Percentiles rank a stretch among this genome's conserved stretches.
Conservation (phyloP, 1,140 invertebrate genomes). For the Danaus melanippus region DNA sequence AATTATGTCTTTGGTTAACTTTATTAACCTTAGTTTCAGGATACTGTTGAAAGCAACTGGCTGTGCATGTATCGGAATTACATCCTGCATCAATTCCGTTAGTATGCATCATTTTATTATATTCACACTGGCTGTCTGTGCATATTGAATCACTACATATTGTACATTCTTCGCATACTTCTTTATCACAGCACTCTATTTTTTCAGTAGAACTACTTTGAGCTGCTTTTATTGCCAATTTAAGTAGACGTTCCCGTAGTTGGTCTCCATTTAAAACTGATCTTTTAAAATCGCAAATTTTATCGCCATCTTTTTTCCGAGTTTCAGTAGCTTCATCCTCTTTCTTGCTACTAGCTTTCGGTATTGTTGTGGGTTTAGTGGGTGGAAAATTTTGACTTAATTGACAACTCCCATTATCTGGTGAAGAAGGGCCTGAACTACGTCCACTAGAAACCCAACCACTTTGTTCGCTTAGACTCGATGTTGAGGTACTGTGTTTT, state of each 20-base stretch:
- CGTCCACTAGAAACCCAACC: conserved; percentile 83
- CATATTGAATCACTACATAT: conserved; percentile 68
- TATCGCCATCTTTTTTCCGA: conserved; percentile 44
- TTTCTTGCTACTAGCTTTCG: conserved; percentile 40
- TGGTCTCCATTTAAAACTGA: conserved; percentile 75
- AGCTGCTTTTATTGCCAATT: conserved; percentile 71
- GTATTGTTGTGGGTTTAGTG: conserved; percentile 25
- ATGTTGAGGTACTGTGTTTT: conserved; percentile 73
- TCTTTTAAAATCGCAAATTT: conserved; percentile 62
- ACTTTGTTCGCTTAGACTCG: conserved; percentile 82
- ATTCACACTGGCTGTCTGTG: conserved; percentile 67
- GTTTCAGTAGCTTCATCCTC: conserved; percentile 33
- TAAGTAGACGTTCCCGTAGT: conserved; percentile 72
- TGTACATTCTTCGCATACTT: conserved; percentile 65
- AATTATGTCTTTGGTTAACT: conserved; percentile 65
- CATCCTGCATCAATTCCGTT: conserved; percentile 62
- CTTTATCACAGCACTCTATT: conserved; percentile 69
- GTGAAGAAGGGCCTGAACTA: conserved; percentile 74
- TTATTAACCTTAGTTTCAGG: conserved; percentile 36
- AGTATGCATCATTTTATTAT: conserved; percentile 62
- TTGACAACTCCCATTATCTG: conserved; percentile 70
- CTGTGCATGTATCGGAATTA: conserved; percentile 59
- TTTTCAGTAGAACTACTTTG: conserved; percentile 61
- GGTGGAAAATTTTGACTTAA: conserved; percentile 56
- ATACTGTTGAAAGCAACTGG: conserved; percentile 50